Evolutionary conservation across 2,888 invertebrate genomes (phyloP), one percentile per base, ranked within the genome.

Genomic region (Gymnosoma rotundatum): DNA sequence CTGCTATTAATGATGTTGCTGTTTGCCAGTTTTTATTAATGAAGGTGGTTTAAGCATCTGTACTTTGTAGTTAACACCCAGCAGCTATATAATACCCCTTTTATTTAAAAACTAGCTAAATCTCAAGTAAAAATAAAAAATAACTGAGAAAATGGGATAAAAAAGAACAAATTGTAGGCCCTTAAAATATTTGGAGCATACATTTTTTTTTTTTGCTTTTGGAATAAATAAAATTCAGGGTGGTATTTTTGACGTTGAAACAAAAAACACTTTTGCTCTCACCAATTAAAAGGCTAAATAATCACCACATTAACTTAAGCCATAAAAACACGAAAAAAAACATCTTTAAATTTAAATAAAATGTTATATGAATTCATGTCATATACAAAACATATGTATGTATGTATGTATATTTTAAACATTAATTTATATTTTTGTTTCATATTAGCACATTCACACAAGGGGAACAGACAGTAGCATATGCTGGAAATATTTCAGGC

Each of bases 211-310:
- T 18, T 16, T 12, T 25, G 21, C 10, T 45, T 18, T 10, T 36
- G 7, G 18, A 12, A 32, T 4, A 38, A 20, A 36, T 18, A 63
- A 32, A 6, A 69, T 60, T 69, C 64, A 76, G 81, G 81, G 81
- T 82, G 81, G 81, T 75, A 76, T 74, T 73, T 61, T 75, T 64
- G 60, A 73, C 76, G 45, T 50, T 32, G 50, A 67, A 73, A 73
- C 74, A 78, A 54, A 32, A 70, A 70, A 78, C 73, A 54, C 74
- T 78, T 64, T 70, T 81, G 78, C 81, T 78, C 74, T 70, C 38
- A 70, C 84, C 81, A 84, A 84, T 84, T 84, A 84, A 84, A 74
- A 74, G 84, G 84, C 84, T 84, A 84, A 81, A 78, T 81, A 84
- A 84, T 84, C 78, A 78, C 84, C 84, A 70, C 78, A 84, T 84